Evolutionary conservation across 2,888 invertebrate genomes (phyloP).

Genomic region (Tenthredo mesomela): DNA sequence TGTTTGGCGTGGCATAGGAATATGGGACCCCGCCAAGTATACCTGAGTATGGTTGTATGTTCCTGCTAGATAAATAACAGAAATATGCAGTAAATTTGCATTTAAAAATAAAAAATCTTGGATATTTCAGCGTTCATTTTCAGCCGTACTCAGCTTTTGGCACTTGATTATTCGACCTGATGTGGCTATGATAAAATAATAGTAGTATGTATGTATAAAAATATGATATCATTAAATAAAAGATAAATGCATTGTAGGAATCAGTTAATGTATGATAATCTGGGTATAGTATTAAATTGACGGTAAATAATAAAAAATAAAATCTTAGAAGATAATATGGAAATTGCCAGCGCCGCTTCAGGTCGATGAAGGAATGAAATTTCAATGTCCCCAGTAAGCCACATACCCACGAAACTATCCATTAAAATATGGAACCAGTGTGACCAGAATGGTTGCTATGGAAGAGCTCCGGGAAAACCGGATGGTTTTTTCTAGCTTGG

Average conservation of each 20-base stretch:
- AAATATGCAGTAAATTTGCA: neutral
- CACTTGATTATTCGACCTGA: constrained; percentile 33
- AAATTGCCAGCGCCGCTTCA: constrained; percentile 17
- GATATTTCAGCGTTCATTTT: constrained; percentile 6
- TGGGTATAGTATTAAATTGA: constrained; percentile 34
- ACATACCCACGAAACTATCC: constrained; percentile 74
- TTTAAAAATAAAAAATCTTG: neutral
- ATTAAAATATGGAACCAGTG: constrained; percentile 78
- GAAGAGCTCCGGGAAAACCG: constrained; percentile 75
- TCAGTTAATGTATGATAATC: constrained; percentile 57
- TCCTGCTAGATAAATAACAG: constrained; percentile 46
- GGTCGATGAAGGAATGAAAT: constrained; percentile 48
- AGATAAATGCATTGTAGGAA: constrained; percentile 76
- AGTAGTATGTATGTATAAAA: constrained; percentile 29
- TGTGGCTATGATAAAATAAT: neutral
- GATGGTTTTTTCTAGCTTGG: constrained; percentile 72
- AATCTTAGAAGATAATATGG: neutral
- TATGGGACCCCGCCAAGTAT: constrained; percentile 71
- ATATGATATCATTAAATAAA: constrained; percentile 55
- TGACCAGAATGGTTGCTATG: constrained; percentile 79
- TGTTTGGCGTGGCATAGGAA: constrained; percentile 74
- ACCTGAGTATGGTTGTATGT: constrained; percentile 59
- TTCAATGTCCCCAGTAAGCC: constrained; percentile 70
- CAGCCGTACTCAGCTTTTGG: constrained; percentile 44
- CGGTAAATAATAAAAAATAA: neutral